Base-by-base conservation (phyloP, 2,113 vertebrate species). In the Mirza zaza region DNA sequence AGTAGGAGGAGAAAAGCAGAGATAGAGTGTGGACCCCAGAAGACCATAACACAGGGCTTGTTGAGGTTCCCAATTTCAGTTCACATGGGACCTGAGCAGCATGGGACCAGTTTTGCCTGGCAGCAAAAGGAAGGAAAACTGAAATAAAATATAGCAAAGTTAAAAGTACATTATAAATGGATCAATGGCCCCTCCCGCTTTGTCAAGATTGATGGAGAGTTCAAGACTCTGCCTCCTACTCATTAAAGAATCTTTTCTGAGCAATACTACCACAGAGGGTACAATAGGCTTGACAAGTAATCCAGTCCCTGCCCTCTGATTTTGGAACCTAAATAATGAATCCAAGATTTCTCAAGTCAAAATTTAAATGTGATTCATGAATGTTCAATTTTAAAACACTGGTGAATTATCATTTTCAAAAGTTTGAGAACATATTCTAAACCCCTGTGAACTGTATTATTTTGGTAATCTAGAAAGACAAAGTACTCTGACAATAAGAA, bases 281-380 rank as follows among this genome's bases (percentile, higher is more conserved):
- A 48, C 8, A 96, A 52, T 9, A 76, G 81, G 36, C 32, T 45
- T 85, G 14, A 70, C 27, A 15, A 0, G 17, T 13, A 52, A 77
- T 21, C 15, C 39, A 93, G 18, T 25, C 5, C 4, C 18, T 71
- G 5, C 6, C 36, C 50, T 83, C 18, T 67, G 59, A 57, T 21
- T 68, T 63, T 65, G 13, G 88, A 67, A 88, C 48, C 25, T 71
- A 89, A 84, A 67, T 48, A 90, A 87, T 32, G 70, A 96, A 93
- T 76, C 23, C 20, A 59, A 92, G 70, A 55, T 70, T 84, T 8
- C 48, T 77, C 39, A 90, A 76, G 68, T 73, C 25, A 90, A 94
- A 90, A 82, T 92, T 52, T 88, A 9, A 95, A 48, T 7, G 50
- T 80, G 36, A n/a, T 90, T 92, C 34, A 83, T n/a, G 23, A 83